Evolutionary conservation across 2,888 invertebrate species (phyloP).

Genomic region (Diarsia brunnea): DNA sequence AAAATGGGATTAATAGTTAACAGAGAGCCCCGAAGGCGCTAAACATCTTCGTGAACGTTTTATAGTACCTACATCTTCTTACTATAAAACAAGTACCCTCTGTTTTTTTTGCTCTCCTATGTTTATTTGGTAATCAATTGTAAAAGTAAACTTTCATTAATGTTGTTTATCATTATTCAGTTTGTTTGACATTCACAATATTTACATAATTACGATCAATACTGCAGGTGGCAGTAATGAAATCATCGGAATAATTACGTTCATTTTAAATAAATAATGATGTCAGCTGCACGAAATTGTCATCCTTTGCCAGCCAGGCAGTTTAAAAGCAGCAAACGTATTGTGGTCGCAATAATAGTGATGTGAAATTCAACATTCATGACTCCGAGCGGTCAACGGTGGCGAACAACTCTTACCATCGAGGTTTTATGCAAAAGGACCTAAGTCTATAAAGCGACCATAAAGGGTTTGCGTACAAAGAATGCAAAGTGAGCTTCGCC

Average conservation of each 20-base stretch:
- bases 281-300: constrained; percentile 20
- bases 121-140: constrained; percentile 16
- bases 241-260: constrained; percentile 31
- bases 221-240: constrained; percentile 29
- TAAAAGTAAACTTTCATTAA: constrained; percentile 7
- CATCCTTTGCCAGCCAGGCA: constrained; percentile 17
- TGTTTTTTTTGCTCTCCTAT: not conserved
- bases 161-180: not conserved
- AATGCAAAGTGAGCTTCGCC: constrained; percentile 90
- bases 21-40: constrained; percentile 82
- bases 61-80: constrained; percentile 32
- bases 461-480: constrained; percentile 88
- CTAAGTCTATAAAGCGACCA: constrained; percentile 88
- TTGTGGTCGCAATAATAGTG: constrained; percentile 55
- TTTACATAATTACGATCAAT: constrained; percentile 40
- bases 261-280: constrained; percentile 32
- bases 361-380: constrained; percentile 67
- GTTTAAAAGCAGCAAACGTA: constrained; percentile 34
- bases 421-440: constrained; percentile 88
- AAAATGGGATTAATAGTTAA: constrained; percentile 90
- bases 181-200: constrained; percentile 29
- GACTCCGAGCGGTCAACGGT: constrained; percentile 61
- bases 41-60: constrained; percentile 77
- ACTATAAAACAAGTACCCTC: not conserved
- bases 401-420: constrained; percentile 70